Evolutionary conservation across 2,888 invertebrate genomes (phyloP).

Genomic region (Norana najaformis): DNA sequence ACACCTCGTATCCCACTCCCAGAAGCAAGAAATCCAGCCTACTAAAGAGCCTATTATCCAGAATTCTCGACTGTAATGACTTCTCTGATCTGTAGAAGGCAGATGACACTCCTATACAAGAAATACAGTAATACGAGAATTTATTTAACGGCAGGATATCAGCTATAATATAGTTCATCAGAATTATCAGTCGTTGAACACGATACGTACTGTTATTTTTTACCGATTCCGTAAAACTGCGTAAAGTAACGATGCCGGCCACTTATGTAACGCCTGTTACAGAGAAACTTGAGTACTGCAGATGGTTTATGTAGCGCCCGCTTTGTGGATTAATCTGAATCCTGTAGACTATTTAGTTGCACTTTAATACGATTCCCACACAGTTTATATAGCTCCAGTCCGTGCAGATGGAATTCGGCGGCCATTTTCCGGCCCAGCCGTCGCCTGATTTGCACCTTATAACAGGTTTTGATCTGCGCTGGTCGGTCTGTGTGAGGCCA

Average conservation of each 20-base stretch:
- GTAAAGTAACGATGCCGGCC: background rate
- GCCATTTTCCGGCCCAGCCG: background rate
- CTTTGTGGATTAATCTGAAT: background rate
- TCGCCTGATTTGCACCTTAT: background rate
- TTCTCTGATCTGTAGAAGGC: too few species aligned
- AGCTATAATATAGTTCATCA: too few species aligned
- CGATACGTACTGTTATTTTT: background rate
- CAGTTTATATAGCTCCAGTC: conserved; percentile 2
- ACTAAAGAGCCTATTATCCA: background rate
- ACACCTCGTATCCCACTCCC: background rate
- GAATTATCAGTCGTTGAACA: background rate
- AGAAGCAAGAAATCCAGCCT: background rate
- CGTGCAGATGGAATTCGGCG: background rate
- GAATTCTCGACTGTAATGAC: too few species aligned
- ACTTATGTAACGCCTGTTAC: background rate
- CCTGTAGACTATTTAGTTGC: background rate
- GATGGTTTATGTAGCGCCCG: background rate
- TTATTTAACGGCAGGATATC: too few species aligned
- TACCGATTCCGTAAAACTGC: background rate
- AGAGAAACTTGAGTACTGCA: background rate
- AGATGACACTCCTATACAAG: too few species aligned
- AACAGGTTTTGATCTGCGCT: background rate
- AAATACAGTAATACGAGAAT: too few species aligned
- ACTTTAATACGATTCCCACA: background rate
- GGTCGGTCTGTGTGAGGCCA: background rate